Conservation (phyloP, 2,797 vertebrate genomes). For the Denticeps clupeoides region DNA sequence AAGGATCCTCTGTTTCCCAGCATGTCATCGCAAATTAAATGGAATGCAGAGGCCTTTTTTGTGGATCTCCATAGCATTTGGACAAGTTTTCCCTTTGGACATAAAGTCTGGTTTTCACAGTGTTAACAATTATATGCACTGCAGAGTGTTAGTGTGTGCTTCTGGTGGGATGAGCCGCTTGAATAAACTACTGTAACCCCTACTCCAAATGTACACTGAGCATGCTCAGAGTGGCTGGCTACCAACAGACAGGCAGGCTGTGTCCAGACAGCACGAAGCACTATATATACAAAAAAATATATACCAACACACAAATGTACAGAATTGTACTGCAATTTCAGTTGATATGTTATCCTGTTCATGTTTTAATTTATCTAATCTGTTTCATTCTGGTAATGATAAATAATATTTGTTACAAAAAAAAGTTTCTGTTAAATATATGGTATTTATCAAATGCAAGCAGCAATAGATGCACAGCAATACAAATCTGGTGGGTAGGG, state of each 20-base stretch:
- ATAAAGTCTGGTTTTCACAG: constrained; percentile 17
- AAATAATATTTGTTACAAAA: too few relatives aligned
- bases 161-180: constrained; percentile 9
- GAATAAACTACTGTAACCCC: constrained; percentile 18
- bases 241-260: constrained; percentile 47
- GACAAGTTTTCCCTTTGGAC: constrained; percentile 10
- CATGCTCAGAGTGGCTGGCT: constrained; percentile 66
- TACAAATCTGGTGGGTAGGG: too few relatives aligned
- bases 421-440: constrained; percentile 72
- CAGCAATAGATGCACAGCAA: constrained; percentile 35
- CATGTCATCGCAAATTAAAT: constrained; percentile 17
- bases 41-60: constrained; percentile 3
- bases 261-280: constrained; percentile 28
- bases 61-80: constrained; percentile 12
- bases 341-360: constrained; percentile 62
- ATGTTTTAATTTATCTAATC: constrained; percentile 97
- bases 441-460: constrained; percentile 71
- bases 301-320: constrained; percentile 73
- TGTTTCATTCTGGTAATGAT: constrained; percentile 95
- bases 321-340: constrained; percentile 61
- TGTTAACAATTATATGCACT: constrained; percentile 18
- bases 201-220: constrained; percentile 38
- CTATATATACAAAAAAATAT: constrained; percentile 42
- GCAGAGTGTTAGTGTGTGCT: constrained; percentile 15
- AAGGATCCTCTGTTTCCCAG: constrained; percentile 16